These are phyloP conservation scores for Hipposideros larvatus DNA, from an alignment of 2,797 vertebrate species.

Conservation along the genomic window DNA sequence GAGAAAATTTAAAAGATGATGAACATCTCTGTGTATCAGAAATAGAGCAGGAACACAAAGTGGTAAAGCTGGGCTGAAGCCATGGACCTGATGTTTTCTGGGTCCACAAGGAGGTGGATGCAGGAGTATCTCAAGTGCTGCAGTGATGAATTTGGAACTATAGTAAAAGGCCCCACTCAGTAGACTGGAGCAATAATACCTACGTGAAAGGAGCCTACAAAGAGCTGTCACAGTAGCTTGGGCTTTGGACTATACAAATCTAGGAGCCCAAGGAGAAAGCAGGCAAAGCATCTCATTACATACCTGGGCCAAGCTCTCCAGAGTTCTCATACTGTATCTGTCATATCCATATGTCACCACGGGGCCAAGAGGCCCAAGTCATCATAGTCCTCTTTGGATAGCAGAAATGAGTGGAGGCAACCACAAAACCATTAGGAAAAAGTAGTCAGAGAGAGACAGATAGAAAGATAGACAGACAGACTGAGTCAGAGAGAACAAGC, in stretches of 20 bases:
- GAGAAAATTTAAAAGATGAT: background rate
- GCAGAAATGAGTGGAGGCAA: background rate
- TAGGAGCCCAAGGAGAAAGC: background rate
- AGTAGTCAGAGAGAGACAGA: background rate
- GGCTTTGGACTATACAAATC: background rate
- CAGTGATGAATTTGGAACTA: background rate
- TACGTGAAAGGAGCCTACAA: background rate
- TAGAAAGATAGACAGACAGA: background rate
- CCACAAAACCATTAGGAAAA: background rate
- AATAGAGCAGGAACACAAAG: background rate
- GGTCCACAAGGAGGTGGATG: background rate
- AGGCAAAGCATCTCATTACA: background rate
- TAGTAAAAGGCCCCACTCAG: background rate
- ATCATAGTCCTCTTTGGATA: background rate
- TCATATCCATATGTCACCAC: background rate
- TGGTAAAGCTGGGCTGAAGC: background rate
- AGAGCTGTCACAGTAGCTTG: background rate
- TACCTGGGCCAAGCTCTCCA: background rate
- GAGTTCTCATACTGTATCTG: background rate
- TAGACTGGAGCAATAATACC: background rate
- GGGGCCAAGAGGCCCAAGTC: background rate
- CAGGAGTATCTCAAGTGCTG: background rate
- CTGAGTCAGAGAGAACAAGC: background rate
- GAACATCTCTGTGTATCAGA: background rate
- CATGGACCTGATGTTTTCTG: background rate